Evolutionary conservation across 2,888 invertebrate genomes (phyloP).

Genomic region (Phortica magna): DNA sequence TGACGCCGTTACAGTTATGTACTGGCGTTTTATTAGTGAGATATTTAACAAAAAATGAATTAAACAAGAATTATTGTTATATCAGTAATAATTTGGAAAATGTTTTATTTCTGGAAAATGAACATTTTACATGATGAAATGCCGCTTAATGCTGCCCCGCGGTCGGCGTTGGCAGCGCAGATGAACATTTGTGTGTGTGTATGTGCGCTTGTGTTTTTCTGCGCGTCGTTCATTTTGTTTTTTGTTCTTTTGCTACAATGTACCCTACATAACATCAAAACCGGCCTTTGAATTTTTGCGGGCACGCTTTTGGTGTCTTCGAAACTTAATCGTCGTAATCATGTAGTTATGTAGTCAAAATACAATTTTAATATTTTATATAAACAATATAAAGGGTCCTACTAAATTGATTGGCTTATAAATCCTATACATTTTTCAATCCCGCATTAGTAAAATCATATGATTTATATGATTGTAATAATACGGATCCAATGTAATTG

Average conservation of each 20-base stretch:
- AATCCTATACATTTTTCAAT: no score
- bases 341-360: no score
- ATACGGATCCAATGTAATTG: no score
- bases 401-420: no score
- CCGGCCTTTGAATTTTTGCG: no score
- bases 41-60: background rate
- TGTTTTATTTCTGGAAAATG: slow-evolving; percentile 33
- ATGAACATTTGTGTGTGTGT: slow-evolving; percentile 44
- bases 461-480: no score
- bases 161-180: slow-evolving; percentile 55
- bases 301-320: no score
- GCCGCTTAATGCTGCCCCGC: background rate
- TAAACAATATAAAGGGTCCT: no score
- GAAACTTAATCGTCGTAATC: no score
- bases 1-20: background rate
- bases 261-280: background rate
- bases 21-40: background rate
- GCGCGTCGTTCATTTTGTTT: slow-evolving; percentile 60
- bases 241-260: slow-evolving; percentile 33
- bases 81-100: background rate
- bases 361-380: no score
- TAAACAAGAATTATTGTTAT: background rate
- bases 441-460: no score
- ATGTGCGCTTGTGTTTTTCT: slow-evolving; percentile 11
- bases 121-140: slow-evolving; percentile 15